These are phyloP conservation scores for Platynereis dumerilii DNA, from an alignment of 2,888 invertebrate genomes.

Conservation along the genomic window DNA sequence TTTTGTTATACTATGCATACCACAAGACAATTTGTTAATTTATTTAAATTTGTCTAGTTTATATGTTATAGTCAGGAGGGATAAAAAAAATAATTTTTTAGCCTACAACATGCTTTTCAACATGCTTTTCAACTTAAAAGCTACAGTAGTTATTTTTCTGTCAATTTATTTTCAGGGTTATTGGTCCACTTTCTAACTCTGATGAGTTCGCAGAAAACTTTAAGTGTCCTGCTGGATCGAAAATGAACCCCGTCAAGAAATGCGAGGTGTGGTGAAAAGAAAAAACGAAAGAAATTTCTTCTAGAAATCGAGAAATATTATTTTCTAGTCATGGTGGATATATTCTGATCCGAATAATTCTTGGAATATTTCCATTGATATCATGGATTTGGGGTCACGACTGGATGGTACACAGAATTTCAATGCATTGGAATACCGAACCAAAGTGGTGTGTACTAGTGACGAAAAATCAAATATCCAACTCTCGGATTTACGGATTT, in stretches of 20 bases:
- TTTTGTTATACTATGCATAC: too few species aligned
- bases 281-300: too few species aligned
- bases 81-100: too few species aligned
- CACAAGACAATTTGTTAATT: too few species aligned
- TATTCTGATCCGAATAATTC: neutral
- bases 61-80: too few species aligned
- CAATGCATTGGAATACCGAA: too few species aligned
- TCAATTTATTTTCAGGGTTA: conserved; percentile 66
- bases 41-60: too few species aligned
- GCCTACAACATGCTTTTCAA: neutral
- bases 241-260: conserved; percentile 88
- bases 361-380: neutral
- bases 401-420: too few species aligned
- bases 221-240: conserved; percentile 32
- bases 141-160: neutral
- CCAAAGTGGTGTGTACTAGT: too few species aligned
- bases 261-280: conserved; percentile 67
- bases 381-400: too few species aligned
- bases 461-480: too few species aligned
- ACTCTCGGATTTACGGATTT: too few species aligned
- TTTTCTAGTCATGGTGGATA: conserved; percentile 8
- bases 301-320: neutral
- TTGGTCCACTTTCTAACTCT: conserved; percentile 92
- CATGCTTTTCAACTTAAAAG: neutral
- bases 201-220: conserved; percentile 73